Conservation (phyloP, 2,888 invertebrate species). For the Archaeoteleia sp. region DNA sequence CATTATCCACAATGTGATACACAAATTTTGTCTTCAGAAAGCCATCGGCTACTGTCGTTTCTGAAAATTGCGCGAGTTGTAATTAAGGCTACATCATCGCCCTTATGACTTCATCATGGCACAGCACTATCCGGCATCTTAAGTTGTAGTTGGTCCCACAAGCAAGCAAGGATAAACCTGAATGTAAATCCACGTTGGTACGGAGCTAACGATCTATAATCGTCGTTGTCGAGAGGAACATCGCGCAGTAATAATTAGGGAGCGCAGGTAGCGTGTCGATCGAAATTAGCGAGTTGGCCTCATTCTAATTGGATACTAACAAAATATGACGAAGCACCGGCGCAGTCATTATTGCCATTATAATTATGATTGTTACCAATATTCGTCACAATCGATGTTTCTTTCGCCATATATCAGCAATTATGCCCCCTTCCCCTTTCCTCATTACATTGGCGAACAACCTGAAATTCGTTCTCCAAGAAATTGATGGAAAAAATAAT, state of each 20-base stretch:
- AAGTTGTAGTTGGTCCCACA: slow-evolving; percentile 21
- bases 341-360: slow-evolving; percentile 42
- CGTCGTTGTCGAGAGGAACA: slow-evolving; percentile 33
- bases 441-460: slow-evolving; percentile 20
- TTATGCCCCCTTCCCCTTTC: slow-evolving; percentile 31
- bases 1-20: no score
- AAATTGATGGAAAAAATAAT: no score
- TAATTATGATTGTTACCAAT: slow-evolving; percentile 43
- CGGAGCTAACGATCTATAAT: slow-evolving; percentile 44
- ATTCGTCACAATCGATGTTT: slow-evolving; percentile 44
- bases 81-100: slow-evolving; percentile 9
- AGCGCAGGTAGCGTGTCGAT: slow-evolving; percentile 45
- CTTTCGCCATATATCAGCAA: slow-evolving; percentile 31
- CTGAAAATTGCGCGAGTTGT: neutral
- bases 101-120: slow-evolving; percentile 48
- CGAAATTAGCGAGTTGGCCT: slow-evolving; percentile 49
- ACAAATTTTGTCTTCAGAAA: no score
- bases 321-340: slow-evolving; percentile 53
- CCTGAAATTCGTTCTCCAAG: neutral
- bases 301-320: slow-evolving; percentile 51
- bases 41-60: no score
- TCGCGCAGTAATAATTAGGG: slow-evolving; percentile 41
- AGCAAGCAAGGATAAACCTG: slow-evolving; percentile 28
- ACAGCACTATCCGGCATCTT: slow-evolving; percentile 14
- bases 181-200: slow-evolving; percentile 37